phyloP scores from a whole-genome alignment of 2,888 invertebrate genomes.

The Tiliacea citrago region DNA sequence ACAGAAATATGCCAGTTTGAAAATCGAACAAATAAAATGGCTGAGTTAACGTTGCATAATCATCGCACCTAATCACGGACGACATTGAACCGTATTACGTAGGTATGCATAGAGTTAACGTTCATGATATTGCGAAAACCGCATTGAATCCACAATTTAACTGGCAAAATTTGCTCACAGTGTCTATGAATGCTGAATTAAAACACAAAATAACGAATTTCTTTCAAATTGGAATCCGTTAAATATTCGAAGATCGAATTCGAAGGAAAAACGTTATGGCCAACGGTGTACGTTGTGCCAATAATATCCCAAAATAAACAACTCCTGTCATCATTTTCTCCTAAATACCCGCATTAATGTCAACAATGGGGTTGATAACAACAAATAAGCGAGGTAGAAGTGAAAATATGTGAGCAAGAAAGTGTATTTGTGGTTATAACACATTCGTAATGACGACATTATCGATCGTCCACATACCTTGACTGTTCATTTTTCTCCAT shows the following conservation, averaged over 20 bases:
- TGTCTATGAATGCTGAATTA: slow-evolving; percentile 37
- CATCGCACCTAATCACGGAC: slow-evolving; percentile 63
- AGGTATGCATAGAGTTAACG: slow-evolving; percentile 47
- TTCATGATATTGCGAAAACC: slow-evolving; percentile 26
- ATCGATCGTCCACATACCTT: slow-evolving; percentile 89
- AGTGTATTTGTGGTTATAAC: slow-evolving; percentile 77
- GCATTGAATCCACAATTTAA: slow-evolving; percentile 10
- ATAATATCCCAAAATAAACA: slow-evolving; percentile 52
- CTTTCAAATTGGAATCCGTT: slow-evolving; percentile 87
- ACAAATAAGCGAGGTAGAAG: slow-evolving; percentile 51
- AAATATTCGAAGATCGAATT: slow-evolving; percentile 89
- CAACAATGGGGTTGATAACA: slow-evolving; percentile 32
- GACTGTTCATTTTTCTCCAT: slow-evolving; percentile 84
- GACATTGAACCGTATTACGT: slow-evolving; percentile 66
- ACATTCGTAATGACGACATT: slow-evolving; percentile 81
- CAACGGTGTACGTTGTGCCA: slow-evolving; percentile 76
- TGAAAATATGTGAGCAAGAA: slow-evolving; percentile 51
- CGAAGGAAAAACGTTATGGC: slow-evolving; percentile 87
- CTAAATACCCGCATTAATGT: slow-evolving; percentile 42
- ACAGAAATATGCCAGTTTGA: slow-evolving; percentile 17
- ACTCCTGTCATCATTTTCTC: slow-evolving; percentile 38
- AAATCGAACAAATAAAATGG: slow-evolving; percentile 55
- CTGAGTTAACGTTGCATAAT: slow-evolving; percentile 66
- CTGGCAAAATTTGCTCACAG: slow-evolving; percentile 18
- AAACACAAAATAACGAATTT: slow-evolving; percentile 67